Percentiles rank a stretch among this genome's conserved stretches.
These are phyloP conservation scores for Maniola jurtina DNA, from an alignment of 1,140 invertebrate species.

Conservation along the genomic window DNA sequence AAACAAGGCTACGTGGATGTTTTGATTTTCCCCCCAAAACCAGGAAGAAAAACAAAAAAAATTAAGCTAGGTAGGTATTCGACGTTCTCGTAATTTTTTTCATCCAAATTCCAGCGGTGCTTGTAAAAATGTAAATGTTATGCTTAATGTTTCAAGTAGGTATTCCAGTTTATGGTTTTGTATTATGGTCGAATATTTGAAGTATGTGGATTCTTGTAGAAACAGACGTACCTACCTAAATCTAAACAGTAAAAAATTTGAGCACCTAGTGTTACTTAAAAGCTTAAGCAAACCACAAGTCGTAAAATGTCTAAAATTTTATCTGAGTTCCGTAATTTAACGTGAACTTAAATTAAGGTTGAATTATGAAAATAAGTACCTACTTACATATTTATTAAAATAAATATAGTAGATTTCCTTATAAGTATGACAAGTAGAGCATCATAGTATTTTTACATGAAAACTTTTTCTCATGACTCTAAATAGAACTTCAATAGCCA, in stretches of 20 bases:
- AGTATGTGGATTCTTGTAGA: not conserved
- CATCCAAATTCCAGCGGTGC: slow-evolving; percentile 19
- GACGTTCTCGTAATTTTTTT: slow-evolving; percentile 25
- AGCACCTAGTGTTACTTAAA: too few relatives aligned
- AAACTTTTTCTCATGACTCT: too few relatives aligned
- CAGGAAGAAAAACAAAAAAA: slow-evolving; percentile 33
- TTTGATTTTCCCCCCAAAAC: slow-evolving; percentile 54
- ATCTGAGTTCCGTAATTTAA: too few relatives aligned
- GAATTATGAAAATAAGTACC: too few relatives aligned
- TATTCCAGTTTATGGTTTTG: not conserved
- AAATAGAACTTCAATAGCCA: too few relatives aligned
- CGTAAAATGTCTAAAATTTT: too few relatives aligned
- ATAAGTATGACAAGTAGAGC: too few relatives aligned
- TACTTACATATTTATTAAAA: too few relatives aligned
- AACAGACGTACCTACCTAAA: not conserved
- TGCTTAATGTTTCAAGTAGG: slow-evolving; percentile 22
- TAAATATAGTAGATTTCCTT: too few relatives aligned
- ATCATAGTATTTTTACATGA: too few relatives aligned
- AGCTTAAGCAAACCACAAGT: too few relatives aligned
- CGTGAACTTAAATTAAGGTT: too few relatives aligned
- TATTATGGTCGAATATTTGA: not conserved
- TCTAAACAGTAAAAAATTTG: not conserved
- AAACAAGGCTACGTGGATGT: slow-evolving; percentile 67
- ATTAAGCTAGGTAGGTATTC: slow-evolving; percentile 1
- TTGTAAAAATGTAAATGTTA: slow-evolving; percentile 30